Base-by-base conservation (phyloP, 2,888 invertebrate genomes). In the Oligia latruncula region DNA sequence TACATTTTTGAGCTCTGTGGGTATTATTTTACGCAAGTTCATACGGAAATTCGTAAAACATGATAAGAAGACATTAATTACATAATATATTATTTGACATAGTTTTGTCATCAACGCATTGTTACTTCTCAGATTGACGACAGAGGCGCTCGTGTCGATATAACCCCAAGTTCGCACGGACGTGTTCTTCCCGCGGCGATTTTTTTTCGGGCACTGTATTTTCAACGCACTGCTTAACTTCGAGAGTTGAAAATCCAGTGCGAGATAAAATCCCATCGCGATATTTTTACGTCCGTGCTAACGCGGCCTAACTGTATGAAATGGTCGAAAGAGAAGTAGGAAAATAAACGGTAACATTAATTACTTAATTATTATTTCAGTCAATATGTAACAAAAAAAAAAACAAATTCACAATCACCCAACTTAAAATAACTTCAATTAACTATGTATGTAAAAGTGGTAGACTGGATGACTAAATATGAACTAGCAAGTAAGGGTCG, bases 321-420 rank as follows among this genome's bases (percentile, higher is more conserved):
- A 40, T 71, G 8, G 17, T 55, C 15, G 4, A n/a, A 29, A 60
- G 40, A 64, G 4, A 60, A 6, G 29, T 75, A 60, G 23, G 23
- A 66, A 52, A 60, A 65, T 11, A 43, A 23, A 68, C 64, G 79
- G 84, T 60, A 73, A 82, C 78, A 72, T 52, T 67, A 20, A 29
- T 60, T 29, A 72, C 20, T 52, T 40, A 73, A 2, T 73, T 82
- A 65, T 70, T 49, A 82, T 66, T 66, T 70, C 70, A 73, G 55
- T 66, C 65, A 60, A 66, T 17, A 60, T 52, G 4, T 62, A 58
- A 52, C 20, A 74, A n/a, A 62, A 62, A 58, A 29, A 71, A n/a
- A 4, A 58, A 58, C n/a, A 55, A 23, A 40, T 23, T 67, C 23
- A 66, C 8, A 40, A 60, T 46, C 4, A 13, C 5, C 15, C 15